Evolutionary conservation across 1,140 invertebrate species (phyloP).

Genomic region (Diorhabda carinulata): DNA sequence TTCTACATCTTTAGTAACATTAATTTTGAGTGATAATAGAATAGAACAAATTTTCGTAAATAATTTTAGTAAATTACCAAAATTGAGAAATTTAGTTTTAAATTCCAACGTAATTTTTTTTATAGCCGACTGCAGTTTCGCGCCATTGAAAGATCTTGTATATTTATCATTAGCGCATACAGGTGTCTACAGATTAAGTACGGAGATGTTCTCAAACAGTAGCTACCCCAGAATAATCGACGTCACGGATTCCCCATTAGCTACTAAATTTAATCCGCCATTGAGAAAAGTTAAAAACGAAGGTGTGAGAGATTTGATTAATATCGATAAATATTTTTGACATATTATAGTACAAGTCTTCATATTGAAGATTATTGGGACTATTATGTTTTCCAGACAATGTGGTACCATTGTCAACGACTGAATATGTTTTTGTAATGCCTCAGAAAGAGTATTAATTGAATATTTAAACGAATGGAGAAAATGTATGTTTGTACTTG

Average conservation of each 20-base stretch:
- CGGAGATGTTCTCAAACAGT: slow-evolving; percentile 38
- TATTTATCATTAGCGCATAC: slow-evolving; percentile 43
- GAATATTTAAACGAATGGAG: neutral
- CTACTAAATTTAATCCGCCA: slow-evolving; percentile 39
- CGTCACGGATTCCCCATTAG: slow-evolving; percentile 38
- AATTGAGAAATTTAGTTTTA: slow-evolving; percentile 38
- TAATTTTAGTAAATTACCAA: slow-evolving; percentile 39
- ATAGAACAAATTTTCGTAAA: slow-evolving; percentile 42
- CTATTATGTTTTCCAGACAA: slow-evolving; percentile 2
- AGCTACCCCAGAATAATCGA: slow-evolving; percentile 39
- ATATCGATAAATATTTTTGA: slow-evolving; percentile 26
- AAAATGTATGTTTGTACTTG: no score
- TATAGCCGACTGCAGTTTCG: slow-evolving; percentile 38
- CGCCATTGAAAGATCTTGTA: slow-evolving; percentile 34
- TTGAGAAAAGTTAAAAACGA: slow-evolving; percentile 36
- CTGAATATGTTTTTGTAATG: slow-evolving; percentile 5
- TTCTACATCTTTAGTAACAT: slow-evolving; percentile 35
- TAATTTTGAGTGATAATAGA: slow-evolving; percentile 36
- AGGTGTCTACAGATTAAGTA: slow-evolving; percentile 36
- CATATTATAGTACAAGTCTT: slow-evolving; percentile 1
- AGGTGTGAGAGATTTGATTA: slow-evolving; percentile 33
- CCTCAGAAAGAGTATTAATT: slow-evolving; percentile 5
- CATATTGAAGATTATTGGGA: slow-evolving; percentile 14
- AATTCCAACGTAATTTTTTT: slow-evolving; percentile 35
- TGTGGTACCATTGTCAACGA: slow-evolving; percentile 12